phyloP scores from a whole-genome alignment of 2,888 invertebrate genomes.

The Sarcophaga subvicina region DNA sequence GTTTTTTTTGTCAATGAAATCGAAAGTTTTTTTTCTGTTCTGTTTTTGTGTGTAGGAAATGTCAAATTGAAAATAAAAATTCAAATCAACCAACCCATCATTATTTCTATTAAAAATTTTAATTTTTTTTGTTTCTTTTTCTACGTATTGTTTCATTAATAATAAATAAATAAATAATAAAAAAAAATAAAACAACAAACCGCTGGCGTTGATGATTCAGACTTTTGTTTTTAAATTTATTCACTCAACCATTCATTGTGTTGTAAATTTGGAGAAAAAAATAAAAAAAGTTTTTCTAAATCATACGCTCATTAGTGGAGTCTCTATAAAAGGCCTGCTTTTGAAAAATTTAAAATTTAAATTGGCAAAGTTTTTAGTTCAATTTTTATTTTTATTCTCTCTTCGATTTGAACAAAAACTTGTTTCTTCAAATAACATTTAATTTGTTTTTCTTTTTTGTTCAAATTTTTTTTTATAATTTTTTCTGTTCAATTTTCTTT shows the following conservation, averaged over 20 bases:
- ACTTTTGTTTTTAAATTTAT: background rate
- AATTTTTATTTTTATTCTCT: constrained; percentile 22
- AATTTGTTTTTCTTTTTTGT: constrained; percentile 35
- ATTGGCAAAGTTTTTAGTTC: constrained; percentile 57
- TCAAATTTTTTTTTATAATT: background rate
- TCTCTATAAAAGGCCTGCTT: constrained; percentile 49
- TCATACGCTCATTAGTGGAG: background rate
- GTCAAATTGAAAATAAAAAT: constrained; percentile 31
- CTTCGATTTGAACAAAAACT: constrained; percentile 43
- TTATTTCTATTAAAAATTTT: background rate
- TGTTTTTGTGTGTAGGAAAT: constrained; percentile 52
- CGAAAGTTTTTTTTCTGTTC: constrained; percentile 45
- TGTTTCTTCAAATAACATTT: constrained; percentile 62
- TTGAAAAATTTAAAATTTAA: constrained; percentile 43
- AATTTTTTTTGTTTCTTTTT: background rate
- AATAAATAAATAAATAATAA: background rate
- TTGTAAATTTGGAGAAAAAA: background rate
- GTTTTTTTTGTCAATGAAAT: constrained; percentile 38
- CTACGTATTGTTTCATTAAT: background rate
- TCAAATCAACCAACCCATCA: constrained; percentile 31
- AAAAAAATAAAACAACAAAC: background rate
- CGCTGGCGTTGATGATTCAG: background rate
- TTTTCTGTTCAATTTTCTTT: too few relatives aligned
- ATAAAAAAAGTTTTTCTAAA: background rate
- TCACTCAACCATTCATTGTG: constrained; percentile 14